Percentiles rank a stretch among this genome's conserved stretches.
Conservation (phyloP, 2,888 invertebrate species). For the Rhingia rostrata region DNA sequence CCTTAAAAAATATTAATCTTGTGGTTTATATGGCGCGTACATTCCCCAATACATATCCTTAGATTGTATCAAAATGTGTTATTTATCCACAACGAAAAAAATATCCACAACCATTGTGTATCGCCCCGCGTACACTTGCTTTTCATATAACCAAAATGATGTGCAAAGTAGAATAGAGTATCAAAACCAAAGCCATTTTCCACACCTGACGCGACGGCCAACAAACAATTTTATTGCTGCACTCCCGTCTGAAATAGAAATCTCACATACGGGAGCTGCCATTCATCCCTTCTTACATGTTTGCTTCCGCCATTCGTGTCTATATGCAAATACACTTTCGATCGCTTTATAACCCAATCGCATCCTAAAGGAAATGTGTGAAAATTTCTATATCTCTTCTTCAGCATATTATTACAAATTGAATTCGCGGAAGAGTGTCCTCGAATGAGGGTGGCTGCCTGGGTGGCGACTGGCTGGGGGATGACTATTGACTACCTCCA, state of each 20-base stretch:
- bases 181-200: constrained; percentile 61
- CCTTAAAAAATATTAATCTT: constrained; percentile 51
- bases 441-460: not conserved
- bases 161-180: constrained; percentile 71
- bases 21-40: constrained; percentile 49
- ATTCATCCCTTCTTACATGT: not conserved
- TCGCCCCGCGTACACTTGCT: constrained; percentile 9
- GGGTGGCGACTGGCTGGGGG: not conserved
- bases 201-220: constrained; percentile 65
- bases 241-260: constrained; percentile 68
- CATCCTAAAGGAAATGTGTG: constrained; percentile 67
- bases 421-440: constrained; percentile 66
- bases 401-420: constrained; percentile 72
- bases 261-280: constrained; percentile 30
- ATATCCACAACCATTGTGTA: not conserved
- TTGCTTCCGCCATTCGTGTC: not conserved
- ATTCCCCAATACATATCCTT: constrained; percentile 49
- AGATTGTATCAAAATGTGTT: constrained; percentile 64
- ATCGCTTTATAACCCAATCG: constrained; percentile 66
- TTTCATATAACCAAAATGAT: constrained; percentile 70
- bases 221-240: constrained; percentile 69
- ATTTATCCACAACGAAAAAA: constrained; percentile 32
- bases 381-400: constrained; percentile 71
- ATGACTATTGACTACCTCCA: constrained; percentile 2
- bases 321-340: constrained; percentile 23